These are phyloP conservation scores for Spodoptera exigua DNA, from an alignment of 2,888 invertebrate species.

Conservation along the genomic window DNA sequence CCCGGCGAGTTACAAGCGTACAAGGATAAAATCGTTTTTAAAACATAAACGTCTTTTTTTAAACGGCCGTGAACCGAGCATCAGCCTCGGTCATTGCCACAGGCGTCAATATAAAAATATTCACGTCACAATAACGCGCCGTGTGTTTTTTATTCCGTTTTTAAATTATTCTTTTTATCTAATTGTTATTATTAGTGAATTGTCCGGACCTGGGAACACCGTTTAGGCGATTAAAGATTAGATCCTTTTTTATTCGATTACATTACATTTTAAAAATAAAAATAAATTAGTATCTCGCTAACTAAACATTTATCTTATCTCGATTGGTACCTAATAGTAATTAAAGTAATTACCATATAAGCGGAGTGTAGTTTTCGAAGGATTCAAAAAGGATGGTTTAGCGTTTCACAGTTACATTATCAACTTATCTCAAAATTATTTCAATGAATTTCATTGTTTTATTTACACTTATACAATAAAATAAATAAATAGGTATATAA, in stretches of 20 bases:
- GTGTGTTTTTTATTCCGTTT: slow-evolving; percentile 55
- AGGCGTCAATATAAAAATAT: slow-evolving; percentile 82
- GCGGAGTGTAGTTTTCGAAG: no score
- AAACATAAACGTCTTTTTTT: slow-evolving; percentile 74
- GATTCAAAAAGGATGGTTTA: no score
- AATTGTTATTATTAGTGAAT: slow-evolving; percentile 50
- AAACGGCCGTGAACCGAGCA: slow-evolving; percentile 85
- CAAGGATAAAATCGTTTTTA: slow-evolving; percentile 69
- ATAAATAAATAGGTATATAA: no score
- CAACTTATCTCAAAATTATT: no score
- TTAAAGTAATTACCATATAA: no score
- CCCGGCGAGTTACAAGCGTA: slow-evolving; percentile 58
- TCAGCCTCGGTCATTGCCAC: slow-evolving; percentile 86
- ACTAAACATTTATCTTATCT: no score
- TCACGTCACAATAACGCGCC: slow-evolving; percentile 77
- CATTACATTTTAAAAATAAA: no score
- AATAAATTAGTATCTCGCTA: no score
- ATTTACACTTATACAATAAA: no score
- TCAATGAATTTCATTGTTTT: no score
- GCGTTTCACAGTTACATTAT: no score
- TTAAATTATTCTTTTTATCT: slow-evolving; percentile 43
- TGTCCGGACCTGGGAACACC: slow-evolving; percentile 22
- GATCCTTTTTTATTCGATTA: slow-evolving; percentile 8
- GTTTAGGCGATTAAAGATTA: slow-evolving; percentile 4
- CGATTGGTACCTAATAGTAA: no score